These are phyloP conservation scores for Peribatodes rhomboidaria DNA, from an alignment of 2,888 invertebrate genomes.

Conservation along the genomic window DNA sequence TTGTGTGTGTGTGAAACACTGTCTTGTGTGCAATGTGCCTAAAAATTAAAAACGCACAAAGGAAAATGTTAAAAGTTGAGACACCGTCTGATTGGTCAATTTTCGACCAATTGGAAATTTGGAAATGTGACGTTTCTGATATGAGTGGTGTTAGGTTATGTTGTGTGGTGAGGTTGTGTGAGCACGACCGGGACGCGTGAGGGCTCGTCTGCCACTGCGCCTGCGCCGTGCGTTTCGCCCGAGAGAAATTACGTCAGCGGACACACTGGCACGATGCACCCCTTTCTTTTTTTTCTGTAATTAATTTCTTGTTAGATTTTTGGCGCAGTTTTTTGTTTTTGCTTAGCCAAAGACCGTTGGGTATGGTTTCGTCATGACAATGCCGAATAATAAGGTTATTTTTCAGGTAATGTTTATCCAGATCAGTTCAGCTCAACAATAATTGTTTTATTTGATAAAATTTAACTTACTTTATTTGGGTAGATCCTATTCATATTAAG, in stretches of 20 bases:
- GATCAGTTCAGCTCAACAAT: too few relatives aligned
- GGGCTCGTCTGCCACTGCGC: constrained; percentile 75
- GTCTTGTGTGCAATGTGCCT: constrained; percentile 43
- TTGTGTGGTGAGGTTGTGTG: constrained; percentile 48
- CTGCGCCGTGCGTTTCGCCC: constrained; percentile 61
- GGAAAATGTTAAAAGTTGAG: constrained; percentile 1
- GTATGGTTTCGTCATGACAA: not conserved
- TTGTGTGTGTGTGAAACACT: constrained; percentile 51
- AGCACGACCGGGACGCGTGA: constrained; percentile 76
- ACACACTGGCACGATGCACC: constrained; percentile 73
- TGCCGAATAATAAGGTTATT: not conserved
- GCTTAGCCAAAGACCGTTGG: constrained; percentile 43
- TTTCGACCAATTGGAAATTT: constrained; percentile 46
- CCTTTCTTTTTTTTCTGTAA: constrained; percentile 83
- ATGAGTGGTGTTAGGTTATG: constrained; percentile 31
- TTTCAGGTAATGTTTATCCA: too few relatives aligned
- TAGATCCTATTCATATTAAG: too few relatives aligned
- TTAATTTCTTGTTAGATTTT: constrained; percentile 82
- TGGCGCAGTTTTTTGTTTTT: constrained; percentile 63
- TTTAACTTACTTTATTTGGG: too few relatives aligned
- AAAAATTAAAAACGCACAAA: constrained; percentile 16
- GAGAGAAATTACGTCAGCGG: constrained; percentile 78
- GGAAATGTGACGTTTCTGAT: constrained; percentile 47
- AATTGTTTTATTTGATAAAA: too few relatives aligned
- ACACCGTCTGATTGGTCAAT: constrained; percentile 40